A percentile compares a stretch with the other conserved stretches of the same genome.
Evolutionary conservation across 2,888 invertebrate species (phyloP).

Genomic region (Pseudolycoriella hygida): DNA sequence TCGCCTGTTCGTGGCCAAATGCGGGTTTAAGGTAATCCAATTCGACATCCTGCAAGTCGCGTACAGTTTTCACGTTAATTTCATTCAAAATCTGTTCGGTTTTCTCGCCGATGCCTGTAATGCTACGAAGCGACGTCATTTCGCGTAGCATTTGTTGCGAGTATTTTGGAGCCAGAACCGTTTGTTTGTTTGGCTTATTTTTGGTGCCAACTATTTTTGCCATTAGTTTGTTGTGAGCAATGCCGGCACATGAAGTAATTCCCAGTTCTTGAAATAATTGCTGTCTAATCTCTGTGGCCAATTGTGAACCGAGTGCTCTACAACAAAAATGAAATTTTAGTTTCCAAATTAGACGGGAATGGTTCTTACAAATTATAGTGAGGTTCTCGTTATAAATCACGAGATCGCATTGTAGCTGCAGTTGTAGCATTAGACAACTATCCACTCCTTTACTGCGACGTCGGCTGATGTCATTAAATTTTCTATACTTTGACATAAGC

Average conservation of each 20-base stretch:
- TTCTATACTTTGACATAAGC: too few species aligned
- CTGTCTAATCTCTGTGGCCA: constrained; percentile 60
- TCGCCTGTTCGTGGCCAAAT: constrained; percentile 49
- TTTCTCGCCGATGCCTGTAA: constrained; percentile 62
- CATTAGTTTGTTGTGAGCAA: constrained; percentile 67
- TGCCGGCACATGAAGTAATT: constrained; percentile 65
- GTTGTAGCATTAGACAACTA: too few species aligned
- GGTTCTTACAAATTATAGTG: too few species aligned
- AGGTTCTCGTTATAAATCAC: too few species aligned
- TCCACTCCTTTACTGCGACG: too few species aligned
- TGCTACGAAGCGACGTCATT: constrained; percentile 39
- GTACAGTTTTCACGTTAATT: constrained; percentile 45
- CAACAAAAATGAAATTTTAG: too few species aligned
- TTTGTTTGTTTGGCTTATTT: constrained; percentile 71
- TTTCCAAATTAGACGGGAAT: too few species aligned
- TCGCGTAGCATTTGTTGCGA: constrained; percentile 46
- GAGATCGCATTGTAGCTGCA: too few species aligned
- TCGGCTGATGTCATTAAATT: too few species aligned
- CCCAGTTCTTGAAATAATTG: constrained; percentile 48
- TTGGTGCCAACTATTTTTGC: constrained; percentile 57
- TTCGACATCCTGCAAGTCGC: constrained; percentile 45
- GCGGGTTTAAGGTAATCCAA: constrained; percentile 40
- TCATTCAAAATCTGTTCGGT: constrained; percentile 45
- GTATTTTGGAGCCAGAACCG: constrained; percentile 53
- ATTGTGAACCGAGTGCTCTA: constrained; percentile 43